Evolutionary conservation across 1,140 invertebrate species (phyloP), one percentile per base, ranked within the genome.

Genomic region (Ostrea edulis): DNA sequence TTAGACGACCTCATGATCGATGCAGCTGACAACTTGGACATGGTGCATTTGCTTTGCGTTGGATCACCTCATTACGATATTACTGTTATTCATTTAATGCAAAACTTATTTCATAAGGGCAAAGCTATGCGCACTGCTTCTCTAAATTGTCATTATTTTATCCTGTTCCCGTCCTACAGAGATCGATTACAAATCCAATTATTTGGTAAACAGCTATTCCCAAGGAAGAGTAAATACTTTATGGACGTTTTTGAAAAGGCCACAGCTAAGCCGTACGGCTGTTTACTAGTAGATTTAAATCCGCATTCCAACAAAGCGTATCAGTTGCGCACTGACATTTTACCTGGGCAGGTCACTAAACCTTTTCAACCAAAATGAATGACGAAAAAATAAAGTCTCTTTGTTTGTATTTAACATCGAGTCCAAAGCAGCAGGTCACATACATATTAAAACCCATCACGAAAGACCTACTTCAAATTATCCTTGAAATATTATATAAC

Each of bases 51-150:
- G 51, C 54, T 86, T 58, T 86, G 84, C 22, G 84, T 88, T 7
- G 84, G 84, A 51, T 86, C 68, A 65, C 87, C 86, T 68, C 87
- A 88, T 83, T 35, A 77, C 14, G 83, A 89, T 54, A 68, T 86
- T n/a, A 89, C 88, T 29, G 65, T 86, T n/a, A 89, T 89, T 35
- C 83, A 77, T 85, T 62, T 88, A 68, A 55, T 88, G 52, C 87
- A 88, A 88, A 88, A 88, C 35, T 53, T 88, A n/a, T 88, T 88
- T 85, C 87, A 88, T 25, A 88, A 88, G 68, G 58, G 58, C 7
- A 88, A 88, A 85, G 83, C 83, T 11, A 54, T 85, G 54, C 62
- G 87, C n/a, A 88, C 85, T 8, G 65, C 77, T 7, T 84, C 81
- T 3, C 65, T 89, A 51, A 89, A 89, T 58, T 62, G 58, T 58